Evolutionary conservation across 2,888 invertebrate species (phyloP).

Genomic region (Tetragnatha montana): DNA sequence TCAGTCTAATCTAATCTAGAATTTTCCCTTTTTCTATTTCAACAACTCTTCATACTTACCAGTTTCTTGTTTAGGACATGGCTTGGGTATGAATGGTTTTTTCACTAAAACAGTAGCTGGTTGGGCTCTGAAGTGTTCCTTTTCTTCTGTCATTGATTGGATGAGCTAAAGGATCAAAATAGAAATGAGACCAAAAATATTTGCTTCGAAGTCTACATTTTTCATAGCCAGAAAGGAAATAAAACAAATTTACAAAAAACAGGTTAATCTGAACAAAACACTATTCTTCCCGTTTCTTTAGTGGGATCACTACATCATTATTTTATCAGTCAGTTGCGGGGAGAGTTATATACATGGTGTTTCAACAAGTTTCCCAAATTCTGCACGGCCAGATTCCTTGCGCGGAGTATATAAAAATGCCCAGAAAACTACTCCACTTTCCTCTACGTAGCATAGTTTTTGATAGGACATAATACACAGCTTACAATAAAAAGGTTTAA

Average conservation of each 20-base stretch:
- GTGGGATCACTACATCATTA: too few relatives aligned
- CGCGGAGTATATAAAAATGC: too few relatives aligned
- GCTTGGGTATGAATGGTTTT: constrained; percentile 82
- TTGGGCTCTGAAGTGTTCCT: constrained; percentile 80
- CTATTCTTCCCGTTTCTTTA: neutral
- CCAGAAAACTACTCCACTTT: too few relatives aligned
- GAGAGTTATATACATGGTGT: too few relatives aligned
- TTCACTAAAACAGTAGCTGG: constrained; percentile 81
- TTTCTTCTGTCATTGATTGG: constrained; percentile 48
- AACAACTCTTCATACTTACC: constrained; percentile 60
- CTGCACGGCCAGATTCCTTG: too few relatives aligned
- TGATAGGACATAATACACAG: too few relatives aligned
- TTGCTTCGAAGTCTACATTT: neutral
- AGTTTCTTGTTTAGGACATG: constrained; percentile 77
- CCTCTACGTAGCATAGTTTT: too few relatives aligned
- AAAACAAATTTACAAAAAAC: neutral
- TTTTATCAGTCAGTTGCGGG: too few relatives aligned
- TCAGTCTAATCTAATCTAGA: too few relatives aligned
- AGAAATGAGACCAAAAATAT: neutral
- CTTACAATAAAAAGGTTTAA: too few relatives aligned
- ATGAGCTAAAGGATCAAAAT: neutral
- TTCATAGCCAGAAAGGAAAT: neutral
- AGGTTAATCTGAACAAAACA: neutral
- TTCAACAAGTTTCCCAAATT: too few relatives aligned
- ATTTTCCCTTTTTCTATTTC: too few relatives aligned